Base-by-base conservation (phyloP, 2,113 vertebrate species). In the Saccopteryx bilineata region DNA sequence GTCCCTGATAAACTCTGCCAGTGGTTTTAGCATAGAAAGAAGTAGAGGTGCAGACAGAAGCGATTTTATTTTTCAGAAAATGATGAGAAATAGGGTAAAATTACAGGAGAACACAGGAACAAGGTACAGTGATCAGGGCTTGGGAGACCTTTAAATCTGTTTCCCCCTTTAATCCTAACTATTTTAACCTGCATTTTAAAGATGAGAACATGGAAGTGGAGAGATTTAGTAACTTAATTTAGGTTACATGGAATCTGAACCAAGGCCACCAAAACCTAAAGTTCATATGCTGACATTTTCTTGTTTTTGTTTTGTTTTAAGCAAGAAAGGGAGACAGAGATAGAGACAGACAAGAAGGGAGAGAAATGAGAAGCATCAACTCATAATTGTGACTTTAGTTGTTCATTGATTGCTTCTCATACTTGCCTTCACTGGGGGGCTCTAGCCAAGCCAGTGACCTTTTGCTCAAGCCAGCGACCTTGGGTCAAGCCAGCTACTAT, bases 151-250 rank as follows among this genome's bases (percentile, higher is more conserved):
- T 82, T 56, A 48, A 75, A 21, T 75, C 33, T 75, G 50, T 39
- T 78, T 74, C n/a, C 69, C 48, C 69, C n/a, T 78, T 72, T 56
- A 83, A 92, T 84, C n/a, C n/a, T 79, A 52, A 58, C 24, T 69
- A 68, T 39, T n/a, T 91, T 82, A 65, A 54, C 58, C n/a, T 71
- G 39, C 33, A 93, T 82, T 94, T 90, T 84, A 72, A 58, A 90
- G 56, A 81, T 72, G 21, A 76, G 58, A 66, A 80, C 92, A 84
- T 52, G 31, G 26, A 82, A 39, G 52, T 68, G 21, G 31, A 81
- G 52, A 54, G 39, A 69, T 31, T 75, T 54, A 63, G 58, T 78
- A 75, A 83, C 46, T 78, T 56, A 66, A n/a, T 72, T 65, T 93
- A 50, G 56, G 50, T 76, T 78, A 33, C 26, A 61, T 18, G n/a